Evolutionary conservation across 1,140 invertebrate genomes (phyloP), one percentile per base, ranked within the genome.

Genomic region (Ectropis grisescens): DNA sequence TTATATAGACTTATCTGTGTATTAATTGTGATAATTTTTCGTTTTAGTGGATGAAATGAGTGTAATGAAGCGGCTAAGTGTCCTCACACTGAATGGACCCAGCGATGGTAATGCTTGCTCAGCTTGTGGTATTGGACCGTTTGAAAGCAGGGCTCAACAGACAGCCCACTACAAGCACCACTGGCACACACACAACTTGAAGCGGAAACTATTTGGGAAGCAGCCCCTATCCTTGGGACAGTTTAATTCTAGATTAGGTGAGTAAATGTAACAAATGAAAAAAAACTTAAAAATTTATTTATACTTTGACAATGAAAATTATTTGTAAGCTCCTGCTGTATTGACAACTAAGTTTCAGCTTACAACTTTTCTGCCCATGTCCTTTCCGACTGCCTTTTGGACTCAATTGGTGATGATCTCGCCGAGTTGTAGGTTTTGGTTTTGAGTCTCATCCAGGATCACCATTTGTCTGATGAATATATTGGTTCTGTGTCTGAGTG

Each of bases 131-230:
- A 74, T 78, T 1, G 81, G 81, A 1, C 82, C 82, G 2, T 83
- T 83, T 48, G 56, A 74, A 6, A 54, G 61, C 0, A 40, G 79
- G 10, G 58, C 61, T 0, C 61, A 80, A 29, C 79, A 83, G 28
- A 82, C 59, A 0, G 66, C 78, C 1, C 82, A 83, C 39, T 83
- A 83, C 32, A 82, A 82, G 37, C 46, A 82, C 14, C 79, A 82
- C 36, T 83, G 82, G 82, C 82, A 83, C 31, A 75, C 69, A 3
- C 62, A 82, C 30, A 83, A 83, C 33, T 46, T 83, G 16, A 76
- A 82, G 23, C 56, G 82, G 16, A 75, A 76, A 22, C 44, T 83
- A n/a, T 80, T 82, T 53, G 82, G 82, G 2, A 79, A 74, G 37
- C 8, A 50, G 5, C 37, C 82, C 2, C 37, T 82, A 0, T 53